These are phyloP conservation scores for Ormia ochracea DNA, from an alignment of 2,888 invertebrate species.

Conservation along the genomic window DNA sequence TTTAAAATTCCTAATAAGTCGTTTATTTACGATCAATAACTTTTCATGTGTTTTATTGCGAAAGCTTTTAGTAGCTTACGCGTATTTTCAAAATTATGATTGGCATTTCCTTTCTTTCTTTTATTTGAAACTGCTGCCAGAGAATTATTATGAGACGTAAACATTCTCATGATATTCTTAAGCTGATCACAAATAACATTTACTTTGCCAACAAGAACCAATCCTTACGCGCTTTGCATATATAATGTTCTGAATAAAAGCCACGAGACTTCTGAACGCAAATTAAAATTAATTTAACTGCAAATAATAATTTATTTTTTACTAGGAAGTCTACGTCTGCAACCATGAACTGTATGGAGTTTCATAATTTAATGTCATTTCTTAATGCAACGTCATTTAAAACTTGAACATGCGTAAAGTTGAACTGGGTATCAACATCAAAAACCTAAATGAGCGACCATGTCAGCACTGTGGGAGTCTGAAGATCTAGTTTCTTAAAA, in stretches of 20 bases:
- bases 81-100: slow-evolving; percentile 40
- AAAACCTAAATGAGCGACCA: slow-evolving; percentile 39
- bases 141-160: slow-evolving; percentile 16
- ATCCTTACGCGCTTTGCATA: slow-evolving; percentile 49
- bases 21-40: slow-evolving; percentile 53
- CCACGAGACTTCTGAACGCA: slow-evolving; percentile 11
- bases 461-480: slow-evolving; percentile 57
- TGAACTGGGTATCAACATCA: slow-evolving; percentile 21
- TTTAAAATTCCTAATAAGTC: slow-evolving; percentile 49
- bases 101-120: slow-evolving; percentile 52
- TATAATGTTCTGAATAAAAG: slow-evolving; percentile 17
- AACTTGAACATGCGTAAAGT: slow-evolving; percentile 42
- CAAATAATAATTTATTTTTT: slow-evolving; percentile 3
- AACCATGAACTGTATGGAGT: not conserved
- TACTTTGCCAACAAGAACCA: slow-evolving; percentile 28
- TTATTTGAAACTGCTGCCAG: slow-evolving; percentile 8
- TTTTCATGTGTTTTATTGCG: slow-evolving; percentile 3
- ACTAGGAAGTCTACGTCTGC: slow-evolving; percentile 39
- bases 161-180: slow-evolving; percentile 25
- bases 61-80: slow-evolving; percentile 6
- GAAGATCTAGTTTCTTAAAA: slow-evolving; percentile 41
- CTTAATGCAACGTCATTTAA: slow-evolving; percentile 48
- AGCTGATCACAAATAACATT: slow-evolving; percentile 30
- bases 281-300: slow-evolving; percentile 58
- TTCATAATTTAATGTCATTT: slow-evolving; percentile 39